Evolutionary conservation across 1,140 invertebrate genomes (phyloP).

Genomic region (Nylanderia fulva): DNA sequence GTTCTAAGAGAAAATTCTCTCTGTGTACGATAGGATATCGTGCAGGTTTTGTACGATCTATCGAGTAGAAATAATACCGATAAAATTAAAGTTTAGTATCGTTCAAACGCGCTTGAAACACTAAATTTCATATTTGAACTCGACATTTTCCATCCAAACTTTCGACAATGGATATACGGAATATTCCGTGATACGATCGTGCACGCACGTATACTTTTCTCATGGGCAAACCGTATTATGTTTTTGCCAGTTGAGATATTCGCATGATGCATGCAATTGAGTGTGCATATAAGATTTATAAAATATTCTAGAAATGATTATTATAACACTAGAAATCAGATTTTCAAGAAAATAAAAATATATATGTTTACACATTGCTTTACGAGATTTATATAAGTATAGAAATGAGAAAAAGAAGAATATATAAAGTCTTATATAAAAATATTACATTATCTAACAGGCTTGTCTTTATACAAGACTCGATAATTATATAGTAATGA

Average conservation of each 20-base stretch:
- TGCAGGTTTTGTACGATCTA: background rate
- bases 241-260: background rate
- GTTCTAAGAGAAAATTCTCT: too few species aligned
- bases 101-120: background rate
- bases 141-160: background rate
- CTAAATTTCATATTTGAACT: background rate
- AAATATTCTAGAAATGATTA: background rate
- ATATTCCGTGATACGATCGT: background rate
- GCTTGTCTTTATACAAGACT: too few species aligned
- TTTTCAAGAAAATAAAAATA: background rate
- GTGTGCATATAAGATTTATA: background rate
- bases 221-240: background rate
- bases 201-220: background rate
- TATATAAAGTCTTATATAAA: too few species aligned
- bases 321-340: background rate
- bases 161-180: background rate
- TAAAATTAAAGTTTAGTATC: background rate
- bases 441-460: too few species aligned
- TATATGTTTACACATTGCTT: background rate
- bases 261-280: constrained; percentile 2
- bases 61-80: background rate
- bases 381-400: background rate
- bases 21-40: too few species aligned
- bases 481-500: too few species aligned
- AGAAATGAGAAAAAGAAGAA: too few species aligned